Evolutionary conservation across 2,113 vertebrate species (phyloP).

Genomic region (Capreolus pygargus): DNA sequence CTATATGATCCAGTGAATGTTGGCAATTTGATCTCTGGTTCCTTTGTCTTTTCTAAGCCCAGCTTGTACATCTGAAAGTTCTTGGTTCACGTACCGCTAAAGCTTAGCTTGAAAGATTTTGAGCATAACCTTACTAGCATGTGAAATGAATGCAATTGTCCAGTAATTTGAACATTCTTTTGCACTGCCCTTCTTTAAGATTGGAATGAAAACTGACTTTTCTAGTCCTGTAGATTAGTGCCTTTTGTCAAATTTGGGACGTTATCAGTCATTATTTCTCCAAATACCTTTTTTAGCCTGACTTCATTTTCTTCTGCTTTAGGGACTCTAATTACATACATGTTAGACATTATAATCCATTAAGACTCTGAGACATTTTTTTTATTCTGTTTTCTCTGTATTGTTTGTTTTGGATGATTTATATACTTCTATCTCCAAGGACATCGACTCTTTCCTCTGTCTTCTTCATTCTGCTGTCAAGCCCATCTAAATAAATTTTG

Average conservation of each 20-base stretch:
- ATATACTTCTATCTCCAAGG: background rate
- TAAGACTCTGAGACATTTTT: background rate
- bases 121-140: background rate
- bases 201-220: background rate
- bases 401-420: background rate
- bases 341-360: no score
- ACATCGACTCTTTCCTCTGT: background rate
- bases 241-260: background rate
- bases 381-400: background rate
- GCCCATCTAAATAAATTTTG: background rate
- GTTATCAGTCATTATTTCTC: background rate
- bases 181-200: background rate
- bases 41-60: background rate
- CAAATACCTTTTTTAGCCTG: background rate
- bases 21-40: background rate
- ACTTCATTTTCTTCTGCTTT: background rate
- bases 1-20: background rate
- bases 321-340: background rate
- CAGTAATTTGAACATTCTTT: background rate
- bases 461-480: background rate
- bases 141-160: background rate
- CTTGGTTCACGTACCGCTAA: background rate
- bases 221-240: background rate
- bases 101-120: background rate
- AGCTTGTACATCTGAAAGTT: background rate